Percentiles rank a stretch among this genome's conserved stretches.
phyloP scores from a whole-genome alignment of 2,888 invertebrate species.

The Heliconius ismenius region DNA sequence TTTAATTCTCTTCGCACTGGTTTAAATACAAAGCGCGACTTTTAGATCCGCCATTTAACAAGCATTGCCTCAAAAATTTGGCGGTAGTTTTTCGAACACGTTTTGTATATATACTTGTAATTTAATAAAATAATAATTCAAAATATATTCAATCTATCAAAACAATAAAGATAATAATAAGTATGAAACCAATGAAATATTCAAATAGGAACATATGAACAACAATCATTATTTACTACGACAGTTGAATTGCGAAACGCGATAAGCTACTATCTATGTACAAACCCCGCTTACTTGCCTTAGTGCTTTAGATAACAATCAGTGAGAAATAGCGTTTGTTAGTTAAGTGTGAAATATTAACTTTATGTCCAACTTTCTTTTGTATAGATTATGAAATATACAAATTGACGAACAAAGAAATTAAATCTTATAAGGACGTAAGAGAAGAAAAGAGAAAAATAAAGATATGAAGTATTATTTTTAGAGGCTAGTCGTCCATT shows the following conservation, averaged over 20 bases:
- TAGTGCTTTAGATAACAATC: slow-evolving; percentile 41
- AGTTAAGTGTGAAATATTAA: slow-evolving; percentile 35
- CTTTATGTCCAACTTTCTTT: slow-evolving; percentile 24
- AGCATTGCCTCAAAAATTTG: too few species aligned
- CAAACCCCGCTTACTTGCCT: slow-evolving; percentile 40
- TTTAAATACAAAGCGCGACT: too few species aligned
- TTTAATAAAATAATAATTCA: background rate
- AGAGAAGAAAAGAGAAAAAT: background rate
- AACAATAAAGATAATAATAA: slow-evolving; percentile 22
- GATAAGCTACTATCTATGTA: slow-evolving; percentile 43
- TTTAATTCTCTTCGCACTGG: too few species aligned
- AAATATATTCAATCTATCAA: background rate
- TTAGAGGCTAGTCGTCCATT: background rate
- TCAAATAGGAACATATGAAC: slow-evolving; percentile 39
- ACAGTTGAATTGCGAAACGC: slow-evolving; percentile 43
- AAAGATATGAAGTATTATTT: background rate
- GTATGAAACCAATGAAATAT: slow-evolving; percentile 35
- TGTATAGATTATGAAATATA: slow-evolving; percentile 5
- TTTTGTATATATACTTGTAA: background rate
- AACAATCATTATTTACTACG: slow-evolving; percentile 42
- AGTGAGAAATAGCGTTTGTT: slow-evolving; percentile 41
- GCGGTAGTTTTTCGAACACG: background rate
- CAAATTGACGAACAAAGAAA: background rate
- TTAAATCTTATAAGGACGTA: background rate
- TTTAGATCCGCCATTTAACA: too few species aligned